Evolutionary conservation across 2,113 vertebrate species (phyloP).

Genomic region (Tamias sibiricus): DNA sequence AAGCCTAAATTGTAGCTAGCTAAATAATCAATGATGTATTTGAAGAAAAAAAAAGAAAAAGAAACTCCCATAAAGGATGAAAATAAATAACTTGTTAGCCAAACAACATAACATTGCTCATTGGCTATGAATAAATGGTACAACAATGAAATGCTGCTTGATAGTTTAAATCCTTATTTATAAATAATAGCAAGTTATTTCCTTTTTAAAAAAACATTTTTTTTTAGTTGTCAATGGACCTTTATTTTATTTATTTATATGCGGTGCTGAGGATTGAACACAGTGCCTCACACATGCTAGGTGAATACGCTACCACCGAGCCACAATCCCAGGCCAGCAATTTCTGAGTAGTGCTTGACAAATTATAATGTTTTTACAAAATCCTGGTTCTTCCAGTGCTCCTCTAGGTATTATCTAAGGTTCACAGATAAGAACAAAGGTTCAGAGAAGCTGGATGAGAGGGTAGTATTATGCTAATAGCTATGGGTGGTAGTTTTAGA

Average conservation of each 20-base stretch:
- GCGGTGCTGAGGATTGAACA: no score
- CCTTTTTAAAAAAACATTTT: not conserved
- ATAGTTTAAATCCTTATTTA: slow-evolving; percentile 1
- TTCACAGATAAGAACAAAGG: not conserved
- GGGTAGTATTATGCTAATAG: no score
- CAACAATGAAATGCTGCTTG: not conserved
- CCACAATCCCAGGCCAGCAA: no score
- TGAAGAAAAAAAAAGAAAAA: slow-evolving; percentile 32
- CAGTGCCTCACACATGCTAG: no score
- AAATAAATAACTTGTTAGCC: slow-evolving; percentile 29
- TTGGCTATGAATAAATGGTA: not conserved
- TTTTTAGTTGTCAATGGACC: no score
- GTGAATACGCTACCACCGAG: no score
- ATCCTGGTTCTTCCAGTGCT: not conserved
- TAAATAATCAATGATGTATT: slow-evolving; percentile 47
- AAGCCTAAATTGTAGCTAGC: not conserved
- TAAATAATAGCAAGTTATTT: not conserved
- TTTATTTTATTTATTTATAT: no score
- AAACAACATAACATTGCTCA: not conserved
- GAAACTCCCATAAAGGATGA: not conserved
- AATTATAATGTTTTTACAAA: not conserved
- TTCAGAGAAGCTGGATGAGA: not conserved
- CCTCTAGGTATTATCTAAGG: not conserved
- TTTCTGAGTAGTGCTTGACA: not conserved
- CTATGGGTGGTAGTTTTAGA: not conserved